A percentile compares a stretch with the other conserved stretches of the same genome.
phyloP scores from a whole-genome alignment of 2,113 vertebrate genomes.

The Actenoides hombroni region DNA sequence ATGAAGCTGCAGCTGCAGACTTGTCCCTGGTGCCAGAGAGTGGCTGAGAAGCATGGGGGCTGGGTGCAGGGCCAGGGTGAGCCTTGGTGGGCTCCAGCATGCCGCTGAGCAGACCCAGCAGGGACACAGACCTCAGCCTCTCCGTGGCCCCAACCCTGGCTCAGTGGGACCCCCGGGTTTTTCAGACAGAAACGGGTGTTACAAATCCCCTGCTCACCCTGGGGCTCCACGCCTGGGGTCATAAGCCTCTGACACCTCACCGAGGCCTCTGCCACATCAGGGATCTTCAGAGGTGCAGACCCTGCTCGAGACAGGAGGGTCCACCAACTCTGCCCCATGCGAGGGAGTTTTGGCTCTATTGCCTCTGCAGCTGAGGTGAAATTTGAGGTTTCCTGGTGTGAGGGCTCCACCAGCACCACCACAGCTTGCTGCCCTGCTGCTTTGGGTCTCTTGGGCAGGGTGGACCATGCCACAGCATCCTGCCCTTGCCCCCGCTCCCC shows the following conservation, averaged over 20 bases:
- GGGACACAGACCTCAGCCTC: background rate
- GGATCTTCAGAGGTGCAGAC: background rate
- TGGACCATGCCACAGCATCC: accelerated
- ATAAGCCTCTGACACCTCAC: background rate
- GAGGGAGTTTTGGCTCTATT: accelerated
- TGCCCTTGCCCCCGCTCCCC: background rate
- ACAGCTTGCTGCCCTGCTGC: background rate
- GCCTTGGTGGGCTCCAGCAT: background rate
- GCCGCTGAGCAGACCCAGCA: background rate
- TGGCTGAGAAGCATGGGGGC: accelerated
- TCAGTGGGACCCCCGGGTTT: background rate
- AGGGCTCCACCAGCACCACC: background rate
- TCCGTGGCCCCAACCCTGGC: background rate
- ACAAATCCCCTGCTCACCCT: background rate
- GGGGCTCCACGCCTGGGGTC: background rate
- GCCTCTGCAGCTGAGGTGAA: background rate
- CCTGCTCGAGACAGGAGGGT: background rate
- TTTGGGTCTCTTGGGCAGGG: background rate
- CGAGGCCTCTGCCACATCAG: accelerated
- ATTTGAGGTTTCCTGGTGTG: background rate
- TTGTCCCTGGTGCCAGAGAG: accelerated
- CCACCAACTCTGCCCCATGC: accelerated
- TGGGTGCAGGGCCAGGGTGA: background rate
- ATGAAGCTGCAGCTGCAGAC: background rate
- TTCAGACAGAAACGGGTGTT: background rate